Conservation (phyloP, 2,797 vertebrate genomes). For the Parotocinclus haroldoi region DNA sequence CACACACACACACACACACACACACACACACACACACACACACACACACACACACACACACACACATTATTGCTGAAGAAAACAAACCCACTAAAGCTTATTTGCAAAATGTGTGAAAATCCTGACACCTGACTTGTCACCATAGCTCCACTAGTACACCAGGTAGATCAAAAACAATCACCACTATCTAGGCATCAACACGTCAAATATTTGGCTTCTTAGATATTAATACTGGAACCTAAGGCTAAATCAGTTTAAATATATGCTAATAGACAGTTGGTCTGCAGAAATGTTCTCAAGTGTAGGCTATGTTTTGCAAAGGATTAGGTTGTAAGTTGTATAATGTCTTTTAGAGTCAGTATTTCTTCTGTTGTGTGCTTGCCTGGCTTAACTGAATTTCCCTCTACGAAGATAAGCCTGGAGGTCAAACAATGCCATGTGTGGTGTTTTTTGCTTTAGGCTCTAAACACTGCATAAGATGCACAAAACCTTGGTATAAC, state of each 20-base stretch:
- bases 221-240: slow-evolving; percentile 1
- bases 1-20: background rate
- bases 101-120: slow-evolving; percentile 5
- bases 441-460: too few species aligned
- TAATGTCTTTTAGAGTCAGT: too few species aligned
- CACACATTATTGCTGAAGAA: background rate
- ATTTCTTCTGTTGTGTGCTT: slow-evolving; percentile 33
- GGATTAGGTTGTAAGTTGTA: slow-evolving; percentile 20
- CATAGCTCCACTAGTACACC: slow-evolving; percentile 9
- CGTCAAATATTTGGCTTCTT: slow-evolving; percentile 2
- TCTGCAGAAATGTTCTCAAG: slow-evolving; percentile 3
- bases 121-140: background rate
- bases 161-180: slow-evolving; percentile 12
- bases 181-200: slow-evolving; percentile 2
- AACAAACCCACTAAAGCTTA: background rate
- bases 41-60: background rate
- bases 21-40: background rate
- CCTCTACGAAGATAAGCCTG: slow-evolving; percentile 54
- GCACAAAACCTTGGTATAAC: too few species aligned
- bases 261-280: background rate
- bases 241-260: background rate
- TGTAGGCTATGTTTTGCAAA: slow-evolving; percentile 1
- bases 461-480: too few species aligned
- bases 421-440: slow-evolving; percentile 45
- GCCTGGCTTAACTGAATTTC: slow-evolving; percentile 56